Base-by-base conservation (phyloP, 2,113 vertebrate species). In the Chauna torquata region DNA sequence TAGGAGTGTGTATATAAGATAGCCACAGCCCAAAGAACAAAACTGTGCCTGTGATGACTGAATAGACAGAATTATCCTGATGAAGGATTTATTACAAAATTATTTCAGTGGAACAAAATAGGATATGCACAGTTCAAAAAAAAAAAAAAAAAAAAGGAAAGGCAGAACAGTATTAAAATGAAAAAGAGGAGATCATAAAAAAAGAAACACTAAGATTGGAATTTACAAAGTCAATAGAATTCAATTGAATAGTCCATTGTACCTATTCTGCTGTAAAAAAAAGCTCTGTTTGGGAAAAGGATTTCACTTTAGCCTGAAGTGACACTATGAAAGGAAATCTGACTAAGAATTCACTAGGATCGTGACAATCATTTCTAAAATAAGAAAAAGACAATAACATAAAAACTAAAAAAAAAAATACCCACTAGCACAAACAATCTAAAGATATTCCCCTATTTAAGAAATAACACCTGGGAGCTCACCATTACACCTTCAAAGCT, bases 401-500 rank as follows among this genome's bases (percentile, higher is more conserved):
- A 88, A 96, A 93, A 9, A 42, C 69, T 58, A 72, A 32, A 92
- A 22, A 74, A 94, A 54, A 89, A 50, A 88, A 70, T 86, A 65
- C 38, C 64, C 94, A 57, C 64, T 49, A 89, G 20, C 83, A 86
- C 71, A 94, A 97, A 74, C 44, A 92, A 64, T 94, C 66, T 92
- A 95, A 96, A 96, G 93, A 96, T 96, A 94, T 66, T 68, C 19
- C 66, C 82, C 28, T 95, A 50, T 89, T 96, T 97, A 96, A 64
- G 47, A 94, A 57, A n/a, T 62, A 90, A 94, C 92, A 94, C 71
- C 95, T 97, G 92, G 64, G 71, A 92, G 65, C 88, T 95, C 62
- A 74, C 42, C 90, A 68, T 81, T 88, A 57, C 72, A 90, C 38
- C 44, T 92, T 68, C 64, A 74, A 71, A 88, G 9, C 25, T 79